These are phyloP conservation scores for Pseudomyrmex sp. DNA, from an alignment of 1,140 invertebrate species.

Conservation along the genomic window DNA sequence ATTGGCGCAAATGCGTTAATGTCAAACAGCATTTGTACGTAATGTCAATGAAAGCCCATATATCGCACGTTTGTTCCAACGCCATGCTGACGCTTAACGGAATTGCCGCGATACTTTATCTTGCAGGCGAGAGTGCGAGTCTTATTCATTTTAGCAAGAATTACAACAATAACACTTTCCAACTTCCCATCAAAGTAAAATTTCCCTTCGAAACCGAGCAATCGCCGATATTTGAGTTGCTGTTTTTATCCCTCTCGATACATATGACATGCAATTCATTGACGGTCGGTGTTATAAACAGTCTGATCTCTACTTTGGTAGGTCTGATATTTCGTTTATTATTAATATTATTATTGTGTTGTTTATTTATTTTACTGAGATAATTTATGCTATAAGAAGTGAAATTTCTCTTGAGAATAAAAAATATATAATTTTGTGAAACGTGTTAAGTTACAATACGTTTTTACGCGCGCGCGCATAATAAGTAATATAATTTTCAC, in stretches of 20 bases:
- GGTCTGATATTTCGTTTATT: neutral
- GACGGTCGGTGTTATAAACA: neutral
- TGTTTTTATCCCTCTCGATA: neutral
- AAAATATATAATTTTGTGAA: neutral
- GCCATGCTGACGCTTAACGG: neutral
- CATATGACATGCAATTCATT: neutral
- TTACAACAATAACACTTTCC: neutral
- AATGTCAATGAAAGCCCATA: slow-evolving; percentile 22
- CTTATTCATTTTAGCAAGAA: neutral
- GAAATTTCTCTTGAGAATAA: no score
- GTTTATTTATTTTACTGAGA: no score
- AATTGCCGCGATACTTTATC: neutral
- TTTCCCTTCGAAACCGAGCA: slow-evolving; percentile 15
- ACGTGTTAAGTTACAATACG: neutral
- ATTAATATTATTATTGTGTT: no score
- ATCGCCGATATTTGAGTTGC: slow-evolving; percentile 28
- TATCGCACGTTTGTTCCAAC: slow-evolving; percentile 14
- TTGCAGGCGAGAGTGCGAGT: neutral
- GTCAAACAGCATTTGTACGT: slow-evolving; percentile 13
- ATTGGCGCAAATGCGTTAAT: slow-evolving; percentile 18
- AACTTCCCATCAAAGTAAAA: slow-evolving; percentile 17
- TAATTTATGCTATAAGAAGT: no score
- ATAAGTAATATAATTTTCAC: neutral
- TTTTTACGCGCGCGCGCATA: no score
- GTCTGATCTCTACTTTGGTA: slow-evolving; percentile 33